Evolutionary conservation across 2,797 vertebrate species (phyloP), one percentile per base, ranked within the genome.

Genomic region (Tenualosa thibaudeaui): DNA sequence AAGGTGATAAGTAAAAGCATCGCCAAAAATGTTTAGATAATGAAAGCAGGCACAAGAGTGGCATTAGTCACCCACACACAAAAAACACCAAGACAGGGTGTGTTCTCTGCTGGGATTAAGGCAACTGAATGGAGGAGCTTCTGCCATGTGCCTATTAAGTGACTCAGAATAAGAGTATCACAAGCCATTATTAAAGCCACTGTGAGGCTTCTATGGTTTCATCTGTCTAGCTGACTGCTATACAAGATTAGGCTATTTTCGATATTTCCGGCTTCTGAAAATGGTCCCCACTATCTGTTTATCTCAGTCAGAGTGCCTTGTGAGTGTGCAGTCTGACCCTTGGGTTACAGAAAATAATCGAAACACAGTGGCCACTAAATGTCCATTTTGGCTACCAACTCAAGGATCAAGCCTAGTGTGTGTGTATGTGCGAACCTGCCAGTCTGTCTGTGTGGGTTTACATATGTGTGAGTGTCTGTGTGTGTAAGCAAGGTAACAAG

Each of bases 231-330:
- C 71, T 78, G 37, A 40, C 37, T 19, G 26, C 37, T 78, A 78
- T 40, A 43, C 71, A 78, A 78, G 17, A 78, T 78, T 78, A 51
- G 50, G 50, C 50, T 12, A 78, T 78, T 78, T 78, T 78, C 26
- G 6, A 78, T 19, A 78, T 46, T 78, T 78, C 71, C 71, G 22
- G 40, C 46, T 78, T 46, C 71, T 78, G 37, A 78, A 19, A 8
- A 78, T 22, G 68, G 68, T 37, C n/a, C 40, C 13, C 12, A 31
- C 68, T 71, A 78, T 78, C 71, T 46, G 37, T 40, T 78, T 37
- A 75, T 75, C 68, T 75, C 37, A 7, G 17, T 10, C 15, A 1
- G 37, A 7, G 0, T 15, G 7, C 17, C 71, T 46, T 10, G n/a
- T 62, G 6, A 24, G n/a, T n/a, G 7, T 62, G 58, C 58, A 78